These are phyloP conservation scores for Netelia virgata DNA, from an alignment of 2,888 invertebrate species.

Conservation along the genomic window DNA sequence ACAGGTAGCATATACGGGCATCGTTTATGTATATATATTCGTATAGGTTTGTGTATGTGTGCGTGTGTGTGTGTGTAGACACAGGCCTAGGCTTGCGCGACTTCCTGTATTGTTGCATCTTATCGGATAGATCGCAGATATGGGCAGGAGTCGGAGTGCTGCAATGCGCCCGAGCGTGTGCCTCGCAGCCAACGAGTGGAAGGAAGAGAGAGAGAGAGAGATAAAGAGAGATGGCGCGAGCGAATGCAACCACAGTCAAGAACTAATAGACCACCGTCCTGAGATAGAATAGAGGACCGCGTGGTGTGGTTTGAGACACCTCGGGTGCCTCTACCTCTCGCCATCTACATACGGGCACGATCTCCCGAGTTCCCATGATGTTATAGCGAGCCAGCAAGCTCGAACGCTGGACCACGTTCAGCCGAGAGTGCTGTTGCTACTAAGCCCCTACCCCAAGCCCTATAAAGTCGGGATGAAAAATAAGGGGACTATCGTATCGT, in stretches of 20 bases:
- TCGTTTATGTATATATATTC: constrained; percentile 13
- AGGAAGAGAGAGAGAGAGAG: constrained; percentile 9
- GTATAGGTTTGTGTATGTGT: background rate
- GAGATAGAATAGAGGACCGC: constrained; percentile 73
- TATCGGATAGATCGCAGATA: constrained; percentile 82
- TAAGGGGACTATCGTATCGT: constrained; percentile 4
- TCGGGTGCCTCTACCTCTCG: constrained; percentile 76
- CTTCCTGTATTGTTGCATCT: constrained; percentile 83
- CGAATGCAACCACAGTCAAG: constrained; percentile 63
- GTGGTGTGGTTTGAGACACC: constrained; percentile 77
- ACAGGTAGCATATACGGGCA: constrained; percentile 25
- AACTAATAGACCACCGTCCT: constrained; percentile 83
- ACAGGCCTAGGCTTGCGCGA: constrained; percentile 71
- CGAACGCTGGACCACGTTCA: constrained; percentile 47
- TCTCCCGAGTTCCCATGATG: constrained; percentile 77
- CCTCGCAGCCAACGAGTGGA: constrained; percentile 39
- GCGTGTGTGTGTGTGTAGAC: too few relatives aligned
- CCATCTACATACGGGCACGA: constrained; percentile 82
- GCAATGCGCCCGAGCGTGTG: constrained; percentile 59
- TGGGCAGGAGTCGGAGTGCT: constrained; percentile 70
- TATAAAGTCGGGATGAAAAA: constrained; percentile 23
- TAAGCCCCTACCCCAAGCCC: constrained; percentile 21
- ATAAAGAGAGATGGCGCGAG: constrained; percentile 10
- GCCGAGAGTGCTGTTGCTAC: constrained; percentile 44
- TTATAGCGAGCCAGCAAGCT: constrained; percentile 50